A percentile compares a stretch with the other conserved stretches of the same genome.
Evolutionary conservation across 2,113 vertebrate species (phyloP).

Genomic region (Caloenas nicobarica): DNA sequence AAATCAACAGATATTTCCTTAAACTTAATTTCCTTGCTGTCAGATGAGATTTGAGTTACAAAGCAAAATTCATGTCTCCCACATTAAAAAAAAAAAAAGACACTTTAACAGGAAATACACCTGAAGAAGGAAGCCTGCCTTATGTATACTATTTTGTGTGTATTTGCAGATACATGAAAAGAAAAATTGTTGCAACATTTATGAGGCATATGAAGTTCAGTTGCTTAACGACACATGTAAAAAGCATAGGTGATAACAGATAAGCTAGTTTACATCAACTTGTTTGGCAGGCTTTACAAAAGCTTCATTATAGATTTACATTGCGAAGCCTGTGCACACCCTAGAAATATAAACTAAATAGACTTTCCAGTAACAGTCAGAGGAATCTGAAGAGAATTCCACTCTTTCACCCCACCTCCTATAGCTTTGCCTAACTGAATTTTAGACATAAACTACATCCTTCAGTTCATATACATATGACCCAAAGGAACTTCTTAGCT

Average conservation of each 20-base stretch:
- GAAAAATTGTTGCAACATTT: background rate
- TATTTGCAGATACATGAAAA: background rate
- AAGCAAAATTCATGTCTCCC: background rate
- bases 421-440: background rate
- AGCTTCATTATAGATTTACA: background rate
- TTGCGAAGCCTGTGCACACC: background rate
- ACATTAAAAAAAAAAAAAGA: too few species aligned
- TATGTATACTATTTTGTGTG: background rate
- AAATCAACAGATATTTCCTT: background rate
- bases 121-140: background rate
- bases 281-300: constrained; percentile 12
- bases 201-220: background rate
- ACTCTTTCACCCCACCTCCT: background rate
- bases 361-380: background rate
- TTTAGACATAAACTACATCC: background rate
- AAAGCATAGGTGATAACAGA: background rate
- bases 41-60: background rate
- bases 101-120: background rate
- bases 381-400: background rate
- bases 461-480: background rate
- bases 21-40: background rate
- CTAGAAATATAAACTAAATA: background rate
- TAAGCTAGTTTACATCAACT: background rate
- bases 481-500: background rate
- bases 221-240: background rate